Evolutionary conservation across 2,113 vertebrate genomes (phyloP), one percentile per base, ranked within the genome.

Genomic region (Numenius arquata): DNA sequence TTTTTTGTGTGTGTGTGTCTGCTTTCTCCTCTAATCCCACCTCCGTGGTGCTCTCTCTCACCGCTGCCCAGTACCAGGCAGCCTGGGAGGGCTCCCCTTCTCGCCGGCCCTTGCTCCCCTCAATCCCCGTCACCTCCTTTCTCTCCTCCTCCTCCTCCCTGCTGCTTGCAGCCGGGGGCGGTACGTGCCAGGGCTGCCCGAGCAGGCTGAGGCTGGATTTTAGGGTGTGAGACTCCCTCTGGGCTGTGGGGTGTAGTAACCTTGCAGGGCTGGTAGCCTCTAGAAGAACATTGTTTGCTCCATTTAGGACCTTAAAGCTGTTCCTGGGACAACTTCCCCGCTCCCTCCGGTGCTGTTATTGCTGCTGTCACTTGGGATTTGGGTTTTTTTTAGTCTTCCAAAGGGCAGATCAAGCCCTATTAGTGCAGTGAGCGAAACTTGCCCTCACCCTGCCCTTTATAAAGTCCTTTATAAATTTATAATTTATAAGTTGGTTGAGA

Each of bases 121-220:
- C 22, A 20, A 15, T 88, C 38, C 16, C 11, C 43, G 36, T 62
- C 29, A 7, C 30, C 43, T 88, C 40, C 40, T 88, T 83, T 38
- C 41, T 34, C 32, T 70, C 19, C 47, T 86, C 23, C 23, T 85
- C 6, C 43, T 73, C 9, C 22, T 43, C 36, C 34, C 19, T 34
- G 36, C 74, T 6, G 10, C 62, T 47, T 29, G 95, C 70, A 38
- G 85, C 62, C 0, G 1, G 83, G 73, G 67, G 26, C 19, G 2
- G 16, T 50, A 12, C 11, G 0, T 53, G 65, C 66, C 0, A 2
- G 67, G 89, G 45, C 29, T 0, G 66, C 82, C 3, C 10, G 30
- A 63, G 75, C 90, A 83, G 63, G 86, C 56, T 38, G 68, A 23
- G 93, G 52, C 85, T 91, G 70, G 88, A 50, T 96, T 93, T 86